Base-by-base conservation (phyloP, 2,797 vertebrate genomes). In the Trematomus bernacchii region DNA sequence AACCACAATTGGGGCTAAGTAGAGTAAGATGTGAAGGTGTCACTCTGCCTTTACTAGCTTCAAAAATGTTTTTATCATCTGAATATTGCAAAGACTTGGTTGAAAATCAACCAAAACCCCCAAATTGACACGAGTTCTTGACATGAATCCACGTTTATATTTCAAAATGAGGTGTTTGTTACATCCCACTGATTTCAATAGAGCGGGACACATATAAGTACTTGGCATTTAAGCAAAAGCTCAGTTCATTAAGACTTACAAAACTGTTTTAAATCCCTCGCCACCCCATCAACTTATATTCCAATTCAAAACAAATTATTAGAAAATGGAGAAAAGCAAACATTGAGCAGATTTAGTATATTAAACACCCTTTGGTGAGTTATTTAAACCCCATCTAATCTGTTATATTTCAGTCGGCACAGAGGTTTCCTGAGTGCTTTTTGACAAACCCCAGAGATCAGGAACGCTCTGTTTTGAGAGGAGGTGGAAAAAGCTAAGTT, bases 371-470 rank as follows among this genome's bases (percentile, higher is more conserved):
- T 62, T 11, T 9, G 11, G 53, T 21, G 76, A 51, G 9, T 10
- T 16, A 9, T 37, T 53, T 50, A 6, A 10, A n/a, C 11, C 12
- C 19, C 54, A 12, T 46, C 10, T 11, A 10, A 48, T 30, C 1
- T 55, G 6, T 37, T 27, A 5, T 53, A 3, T 53, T 48, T 68
- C 58, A 14, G 74, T 75, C 71, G 59, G 46, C 55, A 10, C 33
- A 13, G 66, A 16, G 42, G 51, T 61, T 73, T 73, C 47, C 69
- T 52, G 30, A 71, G 53, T 51, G 60, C 53, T 33, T 53, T 60
- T 2, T 55, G 65, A 67, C 52, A 33, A 71, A 70, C n/a, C 33
- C 61, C 69, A 77, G 66, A 68, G 60, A 10, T 23, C 27, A 27
- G 27, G 27, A 27, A 27, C 27, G 27, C 27, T 27, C 27, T 27